Conservation (phyloP, 2,888 invertebrate genomes). For the Nowickia ferox region DNA sequence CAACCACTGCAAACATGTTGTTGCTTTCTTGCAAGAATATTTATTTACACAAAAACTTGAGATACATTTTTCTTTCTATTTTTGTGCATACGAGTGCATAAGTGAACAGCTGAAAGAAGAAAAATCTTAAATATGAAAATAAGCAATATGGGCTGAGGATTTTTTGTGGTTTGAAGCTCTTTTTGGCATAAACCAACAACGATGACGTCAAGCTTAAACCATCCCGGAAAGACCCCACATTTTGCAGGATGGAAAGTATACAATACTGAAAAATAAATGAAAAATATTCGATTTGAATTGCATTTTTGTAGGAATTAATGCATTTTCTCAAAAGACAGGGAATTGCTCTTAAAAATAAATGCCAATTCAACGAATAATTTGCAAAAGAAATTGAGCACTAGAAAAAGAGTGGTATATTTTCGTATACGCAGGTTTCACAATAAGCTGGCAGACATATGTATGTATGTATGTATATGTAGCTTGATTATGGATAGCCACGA, state of each 20-base stretch:
- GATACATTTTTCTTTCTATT: not conserved
- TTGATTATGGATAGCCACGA: too few species aligned
- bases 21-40: conserved; percentile 1
- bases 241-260: not conserved
- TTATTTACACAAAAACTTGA: not conserved
- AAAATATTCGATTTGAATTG: not conserved
- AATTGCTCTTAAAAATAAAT: too few species aligned
- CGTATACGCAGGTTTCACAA: too few species aligned
- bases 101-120: not conserved
- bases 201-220: conserved; percentile 37
- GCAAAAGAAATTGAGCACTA: too few species aligned
- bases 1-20: conserved; percentile 20
- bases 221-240: conserved; percentile 13
- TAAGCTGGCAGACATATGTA: too few species aligned
- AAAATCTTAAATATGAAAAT: conserved; percentile 13
- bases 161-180: not conserved
- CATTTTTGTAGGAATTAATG: not conserved
- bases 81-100: too few species aligned
- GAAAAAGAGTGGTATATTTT: too few species aligned
- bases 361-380: too few species aligned
- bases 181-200: not conserved
- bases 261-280: not conserved
- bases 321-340: too few species aligned
- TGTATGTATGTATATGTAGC: too few species aligned
- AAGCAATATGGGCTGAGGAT: conserved; percentile 1